These are phyloP conservation scores for Cephus cinctus DNA, from an alignment of 1,140 invertebrate species.

Conservation along the genomic window DNA sequence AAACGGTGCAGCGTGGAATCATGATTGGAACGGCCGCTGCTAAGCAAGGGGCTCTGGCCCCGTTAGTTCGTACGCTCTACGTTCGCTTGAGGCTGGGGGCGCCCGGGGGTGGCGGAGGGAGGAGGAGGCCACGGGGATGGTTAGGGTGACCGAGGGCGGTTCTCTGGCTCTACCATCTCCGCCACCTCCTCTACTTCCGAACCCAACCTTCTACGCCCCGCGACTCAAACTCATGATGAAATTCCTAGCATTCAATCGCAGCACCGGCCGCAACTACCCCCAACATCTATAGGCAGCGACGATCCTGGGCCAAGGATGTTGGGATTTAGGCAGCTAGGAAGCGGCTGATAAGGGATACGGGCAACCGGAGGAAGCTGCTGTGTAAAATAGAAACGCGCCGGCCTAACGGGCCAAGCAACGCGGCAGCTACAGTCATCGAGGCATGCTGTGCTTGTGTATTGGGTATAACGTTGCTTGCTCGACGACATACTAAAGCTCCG, in stretches of 20 bases:
- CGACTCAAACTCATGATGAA: conserved; percentile 55
- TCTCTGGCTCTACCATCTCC: conserved; percentile 26
- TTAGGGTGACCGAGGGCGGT: conserved; percentile 44
- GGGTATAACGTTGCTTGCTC: too few relatives aligned
- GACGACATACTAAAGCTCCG: too few relatives aligned
- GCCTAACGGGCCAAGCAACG: too few relatives aligned
- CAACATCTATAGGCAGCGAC: too few relatives aligned
- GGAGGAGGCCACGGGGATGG: conserved; percentile 17
- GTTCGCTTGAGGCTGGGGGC: conserved; percentile 24
- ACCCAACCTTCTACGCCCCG: conserved; percentile 35
- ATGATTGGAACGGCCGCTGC: conserved; percentile 57
- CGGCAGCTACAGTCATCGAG: too few relatives aligned
- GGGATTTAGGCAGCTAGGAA: too few relatives aligned
- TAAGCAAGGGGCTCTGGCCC: conserved; percentile 52
- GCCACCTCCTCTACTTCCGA: conserved; percentile 34
- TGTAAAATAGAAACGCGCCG: too few relatives aligned
- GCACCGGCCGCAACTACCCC: conserved; percentile 44
- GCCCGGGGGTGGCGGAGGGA: background rate
- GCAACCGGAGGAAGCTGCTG: too few relatives aligned
- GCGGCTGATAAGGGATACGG: too few relatives aligned
- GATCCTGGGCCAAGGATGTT: too few relatives aligned
- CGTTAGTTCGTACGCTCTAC: conserved; percentile 33
- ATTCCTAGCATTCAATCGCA: conserved; percentile 58
- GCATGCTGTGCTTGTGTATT: background rate
- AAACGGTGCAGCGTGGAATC: conserved; percentile 56